Conservation (phyloP, 2,113 vertebrate genomes). For the Centrocercus urophasianus region DNA sequence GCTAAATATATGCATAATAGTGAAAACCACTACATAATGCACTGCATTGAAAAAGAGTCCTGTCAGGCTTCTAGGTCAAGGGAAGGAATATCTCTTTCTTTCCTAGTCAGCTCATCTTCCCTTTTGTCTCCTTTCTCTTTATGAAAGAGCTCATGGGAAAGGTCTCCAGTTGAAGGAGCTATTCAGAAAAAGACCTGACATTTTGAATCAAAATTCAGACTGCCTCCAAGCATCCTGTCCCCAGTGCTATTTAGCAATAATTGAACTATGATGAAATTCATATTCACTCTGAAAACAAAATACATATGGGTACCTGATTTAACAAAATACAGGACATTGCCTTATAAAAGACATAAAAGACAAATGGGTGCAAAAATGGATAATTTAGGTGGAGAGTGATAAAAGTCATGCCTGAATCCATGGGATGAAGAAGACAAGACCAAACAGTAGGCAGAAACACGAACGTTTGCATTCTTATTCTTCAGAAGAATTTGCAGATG, state of each 20-base stretch:
- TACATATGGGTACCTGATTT: background rate
- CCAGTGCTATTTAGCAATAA: background rate
- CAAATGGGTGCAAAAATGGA: background rate
- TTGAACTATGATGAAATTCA: background rate
- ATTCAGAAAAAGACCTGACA: constrained; percentile 42
- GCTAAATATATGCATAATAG: constrained; percentile 65
- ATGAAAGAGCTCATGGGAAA: constrained; percentile 49
- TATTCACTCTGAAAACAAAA: constrained; percentile 6
- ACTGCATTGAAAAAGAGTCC: constrained; percentile 31
- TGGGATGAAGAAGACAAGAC: background rate
- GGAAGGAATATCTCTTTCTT: constrained; percentile 58
- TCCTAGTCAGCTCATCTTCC: constrained; percentile 23
- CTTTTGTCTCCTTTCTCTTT: constrained; percentile 36
- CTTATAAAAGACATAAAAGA: background rate
- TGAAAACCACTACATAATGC: constrained; percentile 56
- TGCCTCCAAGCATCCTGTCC: background rate
- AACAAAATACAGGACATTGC: background rate
- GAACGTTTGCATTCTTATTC: background rate
- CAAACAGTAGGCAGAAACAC: background rate
- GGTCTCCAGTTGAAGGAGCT: constrained; percentile 43
- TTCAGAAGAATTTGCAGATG: background rate
- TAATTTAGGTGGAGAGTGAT: background rate
- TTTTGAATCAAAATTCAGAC: constrained; percentile 31
- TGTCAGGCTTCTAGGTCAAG: constrained; percentile 66
- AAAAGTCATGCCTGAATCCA: background rate